A percentile compares a stretch with the other conserved stretches of the same genome.
phyloP scores from a whole-genome alignment of 2,888 invertebrate genomes.

The Drosophila neonasuta region DNA sequence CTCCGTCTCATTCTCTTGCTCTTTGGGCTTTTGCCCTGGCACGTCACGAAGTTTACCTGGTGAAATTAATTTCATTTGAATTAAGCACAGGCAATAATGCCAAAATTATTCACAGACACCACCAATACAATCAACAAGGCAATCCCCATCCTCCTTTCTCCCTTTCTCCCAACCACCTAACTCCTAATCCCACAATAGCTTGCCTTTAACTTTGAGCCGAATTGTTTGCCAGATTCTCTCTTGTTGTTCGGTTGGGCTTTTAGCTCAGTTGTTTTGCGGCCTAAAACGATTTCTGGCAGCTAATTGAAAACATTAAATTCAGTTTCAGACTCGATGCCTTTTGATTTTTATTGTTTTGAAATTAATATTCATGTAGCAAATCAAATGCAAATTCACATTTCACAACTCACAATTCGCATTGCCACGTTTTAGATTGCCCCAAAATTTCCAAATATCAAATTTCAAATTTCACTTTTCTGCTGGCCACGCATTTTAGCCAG shows the following conservation, averaged over 20 bases:
- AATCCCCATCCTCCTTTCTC: not conserved
- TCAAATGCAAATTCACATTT: constrained; percentile 30
- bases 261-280: constrained; percentile 11
- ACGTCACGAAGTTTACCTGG: constrained; percentile 72
- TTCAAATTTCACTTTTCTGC: constrained; percentile 48
- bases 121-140: constrained; percentile 53
- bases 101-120: constrained; percentile 77
- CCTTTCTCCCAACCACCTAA: not conserved
- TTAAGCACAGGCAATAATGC: constrained; percentile 76
- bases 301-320: constrained; percentile 77
- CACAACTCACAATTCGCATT: constrained; percentile 21
- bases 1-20: constrained; percentile 1
- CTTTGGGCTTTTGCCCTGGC: constrained; percentile 30
- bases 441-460: constrained; percentile 1
- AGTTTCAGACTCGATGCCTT: constrained; percentile 34
- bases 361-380: constrained; percentile 57
- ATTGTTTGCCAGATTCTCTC: constrained; percentile 58
- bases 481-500: constrained; percentile 68
- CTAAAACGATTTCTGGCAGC: constrained; percentile 59
- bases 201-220: constrained; percentile 19
- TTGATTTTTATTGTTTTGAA: constrained; percentile 24
- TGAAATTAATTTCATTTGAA: constrained; percentile 77
- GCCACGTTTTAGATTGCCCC: constrained; percentile 51
- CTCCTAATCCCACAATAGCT: constrained; percentile 23
- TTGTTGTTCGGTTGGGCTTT: constrained; percentile 51